Evolutionary conservation across 2,888 invertebrate species (phyloP), one percentile per base, ranked within the genome.

Genomic region (Ethmia dodecea): DNA sequence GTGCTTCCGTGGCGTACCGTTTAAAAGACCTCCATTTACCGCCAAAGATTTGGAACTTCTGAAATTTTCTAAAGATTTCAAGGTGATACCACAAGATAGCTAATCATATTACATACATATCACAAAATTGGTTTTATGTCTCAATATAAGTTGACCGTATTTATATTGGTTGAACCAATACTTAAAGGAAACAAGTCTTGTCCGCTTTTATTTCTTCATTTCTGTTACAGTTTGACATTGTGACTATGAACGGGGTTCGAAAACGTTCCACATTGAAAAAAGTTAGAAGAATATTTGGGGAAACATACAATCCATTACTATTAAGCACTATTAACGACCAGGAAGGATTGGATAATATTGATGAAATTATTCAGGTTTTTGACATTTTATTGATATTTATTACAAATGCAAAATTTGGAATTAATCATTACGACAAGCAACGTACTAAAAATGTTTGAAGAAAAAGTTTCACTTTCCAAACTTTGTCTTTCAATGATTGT

Each of bases 311-410:
- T 9, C 72, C 72, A 0, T 40, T 67, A n/a, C 44, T 75, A 18
- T 37, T 71, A 5, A 52, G 60, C 34, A 48, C 60, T 0, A 68
- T 76, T 20, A 66, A 69, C 37, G 69, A 69, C 26, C 60, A 70
- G 46, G 59, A 72, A 41, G 70, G 72, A 0, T 40, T 76, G 13
- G 56, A 65, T 31, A 66, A 73, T 36, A 45, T 72, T 9, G 69
- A 72, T 29, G 61, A 54, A 2, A 72, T 76, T 34, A 48, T 73
- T 31, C 47, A 61, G 51, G 74, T 73, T 44, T 34, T 38, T 27
- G 16, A 16, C n/a, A 12, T 34, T 14, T 6, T 13, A 22, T n/a
- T 28, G n/a, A 8, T 13, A 13, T 12, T 13, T 20, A 20, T n/a
- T n/a, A n/a, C n/a, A n/a, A n/a, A n/a, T n/a, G n/a, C n/a, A n/a